phyloP scores from a whole-genome alignment of 2,888 invertebrate species.

The Carcina quercana region DNA sequence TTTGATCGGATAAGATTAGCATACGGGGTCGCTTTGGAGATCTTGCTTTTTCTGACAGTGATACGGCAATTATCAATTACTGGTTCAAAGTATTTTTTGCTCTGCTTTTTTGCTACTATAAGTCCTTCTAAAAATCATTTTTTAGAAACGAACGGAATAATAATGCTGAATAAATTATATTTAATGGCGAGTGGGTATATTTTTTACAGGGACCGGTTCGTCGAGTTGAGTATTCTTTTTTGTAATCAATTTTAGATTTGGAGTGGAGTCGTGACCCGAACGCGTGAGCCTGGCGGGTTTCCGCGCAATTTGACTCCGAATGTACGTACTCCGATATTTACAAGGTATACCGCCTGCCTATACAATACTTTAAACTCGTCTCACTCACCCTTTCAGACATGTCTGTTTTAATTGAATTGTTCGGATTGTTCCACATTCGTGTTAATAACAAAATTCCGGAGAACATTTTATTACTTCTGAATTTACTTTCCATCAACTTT shows the following conservation, averaged over 20 bases:
- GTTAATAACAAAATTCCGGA: too few species aligned
- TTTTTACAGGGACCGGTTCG: slow-evolving; percentile 37
- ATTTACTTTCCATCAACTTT: too few species aligned
- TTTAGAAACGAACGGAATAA: slow-evolving; percentile 41
- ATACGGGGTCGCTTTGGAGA: slow-evolving; percentile 12
- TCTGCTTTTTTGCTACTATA: slow-evolving; percentile 22
- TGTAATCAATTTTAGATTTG: slow-evolving; percentile 65
- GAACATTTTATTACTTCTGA: too few species aligned
- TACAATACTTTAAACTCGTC: slow-evolving; percentile 2
- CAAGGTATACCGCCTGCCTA: slow-evolving; percentile 9
- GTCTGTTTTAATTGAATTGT: too few species aligned
- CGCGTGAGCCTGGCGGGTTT: slow-evolving; percentile 48
- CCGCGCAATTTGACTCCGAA: slow-evolving; percentile 36
- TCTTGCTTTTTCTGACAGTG: slow-evolving; percentile 20
- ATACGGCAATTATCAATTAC: slow-evolving; percentile 36
- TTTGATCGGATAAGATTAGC: slow-evolving; percentile 4
- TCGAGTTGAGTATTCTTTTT: slow-evolving; percentile 36
- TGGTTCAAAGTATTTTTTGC: slow-evolving; percentile 26
- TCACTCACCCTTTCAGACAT: slow-evolving; percentile 2
- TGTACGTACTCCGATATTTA: slow-evolving; percentile 16
- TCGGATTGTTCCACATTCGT: too few species aligned
- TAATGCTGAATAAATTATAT: slow-evolving; percentile 59
- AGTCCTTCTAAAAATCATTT: slow-evolving; percentile 34
- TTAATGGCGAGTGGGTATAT: slow-evolving; percentile 47
- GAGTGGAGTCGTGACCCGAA: slow-evolving; percentile 57